These are phyloP conservation scores for Lepidocyrtoides sp. DNA, from an alignment of 2,888 invertebrate species.

Conservation along the genomic window DNA sequence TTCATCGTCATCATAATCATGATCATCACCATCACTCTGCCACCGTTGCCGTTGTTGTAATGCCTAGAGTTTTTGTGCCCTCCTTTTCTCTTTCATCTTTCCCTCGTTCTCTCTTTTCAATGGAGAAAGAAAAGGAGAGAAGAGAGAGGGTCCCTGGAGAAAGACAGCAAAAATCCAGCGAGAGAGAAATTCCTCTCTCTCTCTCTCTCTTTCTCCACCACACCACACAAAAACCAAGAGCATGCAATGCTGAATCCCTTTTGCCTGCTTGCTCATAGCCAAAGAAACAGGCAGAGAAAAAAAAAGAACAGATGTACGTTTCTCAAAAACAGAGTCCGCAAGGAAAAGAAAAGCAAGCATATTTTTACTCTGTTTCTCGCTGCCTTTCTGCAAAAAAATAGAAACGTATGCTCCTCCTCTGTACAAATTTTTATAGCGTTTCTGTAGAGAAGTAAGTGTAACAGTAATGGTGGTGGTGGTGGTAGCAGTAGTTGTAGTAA, in stretches of 20 bases:
- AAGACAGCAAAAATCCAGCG: slow-evolving; percentile 59
- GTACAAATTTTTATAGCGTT: slow-evolving; percentile 20
- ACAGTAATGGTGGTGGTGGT: too few relatives aligned
- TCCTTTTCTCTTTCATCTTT: slow-evolving; percentile 48
- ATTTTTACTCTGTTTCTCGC: too few relatives aligned
- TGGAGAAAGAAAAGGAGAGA: slow-evolving; percentile 45
- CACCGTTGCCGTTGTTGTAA: too few relatives aligned
- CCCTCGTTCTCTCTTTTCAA: slow-evolving; percentile 49
- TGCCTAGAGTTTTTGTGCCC: slow-evolving; percentile 29
- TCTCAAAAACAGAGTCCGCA: slow-evolving; percentile 12
- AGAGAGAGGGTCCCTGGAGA: slow-evolving; percentile 65
- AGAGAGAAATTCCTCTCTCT: slow-evolving; percentile 51
- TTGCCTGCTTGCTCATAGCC: too few relatives aligned
- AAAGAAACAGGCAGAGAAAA: not conserved
- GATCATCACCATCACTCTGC: not conserved
- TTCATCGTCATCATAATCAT: not conserved
- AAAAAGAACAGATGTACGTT: slow-evolving; percentile 45
- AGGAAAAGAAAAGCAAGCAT: slow-evolving; percentile 11
- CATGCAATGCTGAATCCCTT: too few relatives aligned
- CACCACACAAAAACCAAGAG: not conserved
- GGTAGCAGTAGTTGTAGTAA: not conserved
- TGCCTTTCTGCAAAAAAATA: too few relatives aligned
- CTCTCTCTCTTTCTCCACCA: too few relatives aligned
- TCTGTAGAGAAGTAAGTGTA: too few relatives aligned
- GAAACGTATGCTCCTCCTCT: slow-evolving; percentile 24